These are phyloP conservation scores for Nomada goodeniana DNA, from an alignment of 2,888 invertebrate species.

Conservation along the genomic window DNA sequence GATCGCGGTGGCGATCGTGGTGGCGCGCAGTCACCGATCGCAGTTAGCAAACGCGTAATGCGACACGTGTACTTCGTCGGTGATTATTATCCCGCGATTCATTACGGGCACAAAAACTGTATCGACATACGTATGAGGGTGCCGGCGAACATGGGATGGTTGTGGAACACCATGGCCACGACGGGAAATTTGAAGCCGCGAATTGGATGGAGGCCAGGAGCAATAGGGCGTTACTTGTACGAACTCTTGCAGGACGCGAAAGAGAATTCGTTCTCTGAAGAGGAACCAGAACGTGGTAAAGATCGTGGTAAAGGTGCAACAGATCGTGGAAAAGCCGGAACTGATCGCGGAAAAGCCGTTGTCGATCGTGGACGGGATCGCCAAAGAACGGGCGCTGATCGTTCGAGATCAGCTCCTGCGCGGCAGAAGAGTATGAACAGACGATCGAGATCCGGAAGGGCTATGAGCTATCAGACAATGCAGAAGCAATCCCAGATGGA, in stretches of 20 bases:
- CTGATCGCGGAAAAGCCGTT: background rate
- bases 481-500: conserved; percentile 49
- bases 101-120: conserved; percentile 78
- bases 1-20: background rate
- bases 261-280: conserved; percentile 11
- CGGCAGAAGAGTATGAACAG: background rate
- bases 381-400: conserved; percentile 14
- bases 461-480: conserved; percentile 38
- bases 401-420: conserved; percentile 35
- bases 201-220: conserved; percentile 81
- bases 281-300: conserved; percentile 1
- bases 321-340: background rate
- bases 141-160: conserved; percentile 82
- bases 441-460: conserved; percentile 12
- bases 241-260: conserved; percentile 68
- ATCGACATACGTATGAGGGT: conserved; percentile 73
- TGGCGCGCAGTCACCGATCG: conserved; percentile 20
- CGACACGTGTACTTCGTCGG: conserved; percentile 78
- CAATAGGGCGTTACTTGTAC: conserved; percentile 70
- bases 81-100: conserved; percentile 74
- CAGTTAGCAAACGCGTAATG: conserved; percentile 58
- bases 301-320: background rate
- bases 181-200: conserved; percentile 74
- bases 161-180: conserved; percentile 75
- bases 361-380: background rate